Base-by-base conservation (phyloP, 2,888 invertebrate species). In the Neuroscelio doddi region DNA sequence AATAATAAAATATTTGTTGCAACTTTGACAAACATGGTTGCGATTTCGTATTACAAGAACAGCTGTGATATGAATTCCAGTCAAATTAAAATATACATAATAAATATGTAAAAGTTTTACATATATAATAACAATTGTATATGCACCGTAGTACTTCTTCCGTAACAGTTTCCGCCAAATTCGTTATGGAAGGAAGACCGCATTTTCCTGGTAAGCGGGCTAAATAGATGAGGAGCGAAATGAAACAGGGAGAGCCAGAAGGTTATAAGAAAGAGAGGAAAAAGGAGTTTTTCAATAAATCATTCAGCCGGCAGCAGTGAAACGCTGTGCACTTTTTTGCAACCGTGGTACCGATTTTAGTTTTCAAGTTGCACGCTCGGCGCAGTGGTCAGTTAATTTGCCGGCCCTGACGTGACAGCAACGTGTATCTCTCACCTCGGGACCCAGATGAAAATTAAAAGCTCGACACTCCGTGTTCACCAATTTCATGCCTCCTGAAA, bases 401-500 rank as follows among this genome's bases (percentile, higher is more conserved):
- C 49, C 56, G 63, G 36, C 36, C 46, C 39, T 24, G 51, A 45
- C 46, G 57, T 26, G 41, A 24, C 24, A 24, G 41, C 41, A 44
- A 26, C 44, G 27, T 44, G 53, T 49, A 62, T 51, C 55, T 63
- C 47, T 51, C 53, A 50, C 46, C 55, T 52, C 57, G 15, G 45
- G 29, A 12, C 24, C 24, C 49, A 27, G 47, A 52, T 56, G 55
- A 58, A 62, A 66, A 66, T 66, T 62, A 62, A 62, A 62, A 62
- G 62, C 62, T 46, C 66, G 52, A 51, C 57, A 38, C 49, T 52
- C 36, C 41, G 47, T 52, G 53, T 53, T 66, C 51, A 42, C 65
- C 62, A 67, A 63, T 67, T 67, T 67, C 63, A 63, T 67, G 67
- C 67, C 67, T 58, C 44, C 56, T 56, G 58, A 63, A 66, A 66